These are phyloP conservation scores for Saturnia japonica DNA, from an alignment of 2,888 invertebrate species.

Conservation along the genomic window DNA sequence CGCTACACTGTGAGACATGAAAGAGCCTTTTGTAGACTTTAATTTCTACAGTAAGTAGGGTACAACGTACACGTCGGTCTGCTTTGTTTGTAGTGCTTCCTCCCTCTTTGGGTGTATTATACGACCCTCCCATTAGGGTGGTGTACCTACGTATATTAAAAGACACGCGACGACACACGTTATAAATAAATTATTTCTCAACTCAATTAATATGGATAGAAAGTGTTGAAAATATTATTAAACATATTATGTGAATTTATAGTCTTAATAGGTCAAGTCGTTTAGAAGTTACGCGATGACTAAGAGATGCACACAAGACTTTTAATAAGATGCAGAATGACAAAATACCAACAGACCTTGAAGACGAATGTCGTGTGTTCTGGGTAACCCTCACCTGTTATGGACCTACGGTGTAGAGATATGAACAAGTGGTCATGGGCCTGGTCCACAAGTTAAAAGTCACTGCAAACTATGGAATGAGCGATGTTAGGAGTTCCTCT, in stretches of 20 bases:
- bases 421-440: no score
- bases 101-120: slow-evolving; percentile 42
- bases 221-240: background rate
- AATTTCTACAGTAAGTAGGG: background rate
- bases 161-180: background rate
- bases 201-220: background rate
- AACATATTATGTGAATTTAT: background rate
- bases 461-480: no score
- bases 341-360: no score
- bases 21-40: background rate
- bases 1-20: background rate
- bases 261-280: no score
- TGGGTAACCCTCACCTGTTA: no score
- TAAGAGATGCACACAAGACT: no score
- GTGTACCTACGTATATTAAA: background rate
- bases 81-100: slow-evolving; percentile 50
- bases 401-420: no score
- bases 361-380: no score
- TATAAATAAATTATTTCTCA: background rate
- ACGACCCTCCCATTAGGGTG: slow-evolving; percentile 32
- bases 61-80: slow-evolving; percentile 9
- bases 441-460: no score
- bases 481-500: no score
- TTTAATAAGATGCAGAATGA: no score
- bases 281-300: no score